Evolutionary conservation across 2,113 vertebrate genomes (phyloP).

Genomic region (Garra rufa): DNA sequence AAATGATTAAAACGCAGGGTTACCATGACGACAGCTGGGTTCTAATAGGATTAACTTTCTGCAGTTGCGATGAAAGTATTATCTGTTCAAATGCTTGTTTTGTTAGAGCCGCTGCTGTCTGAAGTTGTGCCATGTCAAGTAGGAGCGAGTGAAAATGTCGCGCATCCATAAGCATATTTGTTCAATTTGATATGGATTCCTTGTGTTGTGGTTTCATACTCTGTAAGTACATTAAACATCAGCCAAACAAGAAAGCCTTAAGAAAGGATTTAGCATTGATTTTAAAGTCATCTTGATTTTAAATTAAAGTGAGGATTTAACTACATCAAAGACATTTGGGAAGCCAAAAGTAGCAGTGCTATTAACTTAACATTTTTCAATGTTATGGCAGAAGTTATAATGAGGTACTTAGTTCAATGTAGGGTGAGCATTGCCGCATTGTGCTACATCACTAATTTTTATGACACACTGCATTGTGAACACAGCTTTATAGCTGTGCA

Average conservation of each 20-base stretch:
- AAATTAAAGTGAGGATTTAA: conserved; percentile 32
- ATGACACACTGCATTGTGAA: neutral
- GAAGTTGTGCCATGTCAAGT: conserved; percentile 37
- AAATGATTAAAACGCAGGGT: conserved; percentile 55
- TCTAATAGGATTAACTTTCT: conserved; percentile 65
- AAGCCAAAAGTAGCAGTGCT: neutral
- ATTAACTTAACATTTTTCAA: conserved; percentile 24
- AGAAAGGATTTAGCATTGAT: conserved; percentile 22
- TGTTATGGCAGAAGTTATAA: neutral
- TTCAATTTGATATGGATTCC: conserved; percentile 22
- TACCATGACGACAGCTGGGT: conserved; percentile 57
- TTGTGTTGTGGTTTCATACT: conserved; percentile 5
- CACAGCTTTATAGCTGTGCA: neutral
- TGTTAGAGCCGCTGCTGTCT: neutral
- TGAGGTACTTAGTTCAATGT: neutral
- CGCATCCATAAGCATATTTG: conserved; percentile 21
- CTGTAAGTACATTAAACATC: neutral
- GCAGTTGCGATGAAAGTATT: conserved; percentile 49
- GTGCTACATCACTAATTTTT: neutral
- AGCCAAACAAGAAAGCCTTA: neutral
- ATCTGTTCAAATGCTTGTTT: conserved; percentile 41
- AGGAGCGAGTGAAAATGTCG: conserved; percentile 21
- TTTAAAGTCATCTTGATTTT: neutral
- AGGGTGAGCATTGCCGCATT: neutral
- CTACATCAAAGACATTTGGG: conserved; percentile 15